phyloP scores from a whole-genome alignment of 2,113 vertebrate genomes.

The Psilopsiagon aurifrons region DNA sequence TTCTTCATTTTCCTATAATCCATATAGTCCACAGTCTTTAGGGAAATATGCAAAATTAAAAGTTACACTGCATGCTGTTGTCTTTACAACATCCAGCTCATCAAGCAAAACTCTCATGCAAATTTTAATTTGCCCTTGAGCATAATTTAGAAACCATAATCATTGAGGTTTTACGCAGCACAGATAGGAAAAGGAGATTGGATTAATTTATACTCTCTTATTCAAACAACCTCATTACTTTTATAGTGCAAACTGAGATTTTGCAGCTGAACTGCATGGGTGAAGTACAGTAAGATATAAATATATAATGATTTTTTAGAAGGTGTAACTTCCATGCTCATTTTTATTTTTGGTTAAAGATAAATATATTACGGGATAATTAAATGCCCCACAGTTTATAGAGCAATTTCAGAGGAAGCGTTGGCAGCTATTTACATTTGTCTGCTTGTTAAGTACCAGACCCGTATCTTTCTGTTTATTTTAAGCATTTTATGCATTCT shows the following conservation, averaged over 20 bases:
- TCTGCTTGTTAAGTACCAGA: slow-evolving; percentile 57
- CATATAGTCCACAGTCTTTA: slow-evolving; percentile 85
- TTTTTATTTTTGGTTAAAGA: slow-evolving; percentile 68
- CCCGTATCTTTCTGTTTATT: slow-evolving; percentile 66
- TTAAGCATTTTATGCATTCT: slow-evolving; percentile 72
- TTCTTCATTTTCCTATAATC: slow-evolving; percentile 88
- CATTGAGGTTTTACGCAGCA: slow-evolving; percentile 94
- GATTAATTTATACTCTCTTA: slow-evolving; percentile 96
- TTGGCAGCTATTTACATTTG: slow-evolving; percentile 70
- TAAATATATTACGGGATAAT: slow-evolving; percentile 66
- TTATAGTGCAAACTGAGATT: slow-evolving; percentile 90
- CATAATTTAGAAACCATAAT: slow-evolving; percentile 99
- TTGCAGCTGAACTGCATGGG: slow-evolving; percentile 85
- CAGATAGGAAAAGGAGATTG: slow-evolving; percentile 89
- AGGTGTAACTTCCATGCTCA: slow-evolving; percentile 56
- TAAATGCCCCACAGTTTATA: slow-evolving; percentile 63
- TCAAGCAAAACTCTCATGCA: slow-evolving; percentile 95
- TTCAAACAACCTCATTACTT: slow-evolving; percentile 98
- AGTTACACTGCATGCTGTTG: slow-evolving; percentile 90
- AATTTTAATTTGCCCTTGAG: slow-evolving; percentile 99
- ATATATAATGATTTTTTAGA: slow-evolving; percentile 71
- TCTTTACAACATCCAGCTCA: slow-evolving; percentile 88
- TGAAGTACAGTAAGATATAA: slow-evolving; percentile 78
- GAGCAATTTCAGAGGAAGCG: slow-evolving; percentile 53
- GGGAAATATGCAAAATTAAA: slow-evolving; percentile 89